Evolutionary conservation across 2,888 invertebrate species (phyloP), one percentile per base, ranked within the genome.

Genomic region (Junonia oenone): DNA sequence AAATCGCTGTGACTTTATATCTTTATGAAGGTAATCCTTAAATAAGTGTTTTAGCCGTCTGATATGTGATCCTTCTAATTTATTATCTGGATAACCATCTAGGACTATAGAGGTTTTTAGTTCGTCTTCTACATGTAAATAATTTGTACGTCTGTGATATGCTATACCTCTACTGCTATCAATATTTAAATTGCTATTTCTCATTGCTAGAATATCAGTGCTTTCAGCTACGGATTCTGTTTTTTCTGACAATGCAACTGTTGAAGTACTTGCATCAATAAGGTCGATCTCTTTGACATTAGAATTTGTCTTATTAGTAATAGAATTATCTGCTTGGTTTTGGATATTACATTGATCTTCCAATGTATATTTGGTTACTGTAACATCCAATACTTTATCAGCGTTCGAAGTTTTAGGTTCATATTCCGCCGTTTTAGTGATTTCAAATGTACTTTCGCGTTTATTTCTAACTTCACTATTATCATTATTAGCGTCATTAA

Each of bases 121-220:
- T 59, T 89, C 86, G 4, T 73, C 73, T 59, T 89, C 87, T 0
- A 89, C 79, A 14, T 89, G 83, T 27, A 89, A 67, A 55, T 89
- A 89, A 59, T 89, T 89, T 0, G 89, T 89, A 17, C 89, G 73
- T 64, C 89, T 80, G 55, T 88, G 79, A 51, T 88, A 89, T 0
- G 88, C 85, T 6, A 87, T 83, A 0, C 88, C 86, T 68, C 86
- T 73, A 37, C 81, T 85, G 50, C 85, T 86, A 51, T 87, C 85
- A 8, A 87, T 84, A 31, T 84, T 83, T 5, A 88, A 60, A 51
- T 78, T 78, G 38, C 83, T 81, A 35, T 71, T 73, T 48, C 78
- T 76, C 11, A 78, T 57, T 11, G 61, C 68, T 2, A 84, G 64
- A 58, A 79, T 80, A 2, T 82, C 81, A 38, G 65, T 74, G 59